Base-by-base conservation (phyloP, 2,888 invertebrate species). In the Drosophila acutilabella region DNA sequence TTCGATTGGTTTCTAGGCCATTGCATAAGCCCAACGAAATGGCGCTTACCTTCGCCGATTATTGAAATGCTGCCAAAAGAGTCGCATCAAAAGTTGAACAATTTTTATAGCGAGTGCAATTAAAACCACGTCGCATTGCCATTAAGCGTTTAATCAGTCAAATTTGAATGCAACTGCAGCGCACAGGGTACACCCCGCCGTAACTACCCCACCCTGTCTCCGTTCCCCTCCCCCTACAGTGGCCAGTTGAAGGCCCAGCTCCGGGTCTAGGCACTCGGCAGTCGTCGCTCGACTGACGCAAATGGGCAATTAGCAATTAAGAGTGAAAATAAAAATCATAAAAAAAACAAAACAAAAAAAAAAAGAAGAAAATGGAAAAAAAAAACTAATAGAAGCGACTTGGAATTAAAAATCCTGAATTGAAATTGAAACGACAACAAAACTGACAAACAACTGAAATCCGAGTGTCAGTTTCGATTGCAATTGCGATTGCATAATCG, bases 301-400 rank as follows among this genome's bases (percentile, higher is more conserved):
- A 83, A 80, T 76, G 76, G 66, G 69, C 83, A 86, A 83, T 86
- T 83, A 86, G 82, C 80, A 83, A 83, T 83, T 83, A 83, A 86
- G 81, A 82, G 67, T 68, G 68, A 80, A 78, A 68, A 78, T 64
- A 64, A 56, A 61, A 52, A 70, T 42, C 54, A 65, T 42, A 62
- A 59, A 53, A 54, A 50, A 44, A 13, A 41, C 14, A 41, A n/a
- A 42, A 61, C 52, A 61, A 42, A 57, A 45, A 33, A 52, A 36
- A 11, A 54, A 54, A 50, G 8, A 38, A 18, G 10, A 20, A 33
- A 11, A 33, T 23, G 20, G 50, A 41, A 58, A 64, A 45, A 48
- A 53, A 52, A 50, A 42, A 65, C 23, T 20, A 52, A 40, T 52
- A 38, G 23, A 41, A 23, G 23, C 11, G n/a, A 20, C 5, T 41